Percentiles rank a stretch among this genome's conserved stretches.
Evolutionary conservation across 2,113 vertebrate genomes (phyloP).

Genomic region (Peromyscus maniculatus): DNA sequence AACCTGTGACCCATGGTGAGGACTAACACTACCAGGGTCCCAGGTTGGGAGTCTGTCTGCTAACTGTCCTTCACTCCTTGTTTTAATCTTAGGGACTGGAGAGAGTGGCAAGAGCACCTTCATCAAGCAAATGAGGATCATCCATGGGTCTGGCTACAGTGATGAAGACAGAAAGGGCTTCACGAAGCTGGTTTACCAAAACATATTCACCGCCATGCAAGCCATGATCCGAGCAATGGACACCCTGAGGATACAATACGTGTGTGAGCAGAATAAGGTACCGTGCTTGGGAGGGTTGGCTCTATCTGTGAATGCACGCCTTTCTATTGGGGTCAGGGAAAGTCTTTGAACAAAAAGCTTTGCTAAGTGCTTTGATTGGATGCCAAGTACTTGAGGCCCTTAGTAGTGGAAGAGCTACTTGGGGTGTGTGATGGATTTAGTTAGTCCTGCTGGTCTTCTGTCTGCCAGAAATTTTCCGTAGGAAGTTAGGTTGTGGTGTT

Average conservation of each 20-base stretch:
- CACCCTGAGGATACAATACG: conserved; percentile 87
- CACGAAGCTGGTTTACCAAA: conserved; percentile 94
- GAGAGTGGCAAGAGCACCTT: conserved; percentile 96
- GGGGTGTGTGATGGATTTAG: background rate
- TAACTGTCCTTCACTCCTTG: background rate
- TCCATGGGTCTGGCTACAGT: conserved; percentile 93
- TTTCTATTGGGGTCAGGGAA: background rate
- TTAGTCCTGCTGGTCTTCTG: background rate
- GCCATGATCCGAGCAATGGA: conserved; percentile 93
- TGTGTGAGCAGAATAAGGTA: conserved; percentile 90
- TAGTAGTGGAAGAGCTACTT: background rate
- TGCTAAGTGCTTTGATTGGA: background rate
- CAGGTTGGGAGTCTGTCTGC: background rate
- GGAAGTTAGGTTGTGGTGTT: background rate
- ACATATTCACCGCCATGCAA: conserved; percentile 94
- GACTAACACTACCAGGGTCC: background rate
- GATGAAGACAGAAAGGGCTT: conserved; percentile 93
- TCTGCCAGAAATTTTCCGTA: background rate
- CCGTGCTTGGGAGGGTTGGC: background rate
- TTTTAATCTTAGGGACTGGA: conserved; percentile 90
- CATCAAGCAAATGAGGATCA: conserved; percentile 97
- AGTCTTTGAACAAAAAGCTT: background rate
- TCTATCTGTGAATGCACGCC: fast-evolving
- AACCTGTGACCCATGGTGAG: fast-evolving
- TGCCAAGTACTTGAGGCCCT: background rate